Evolutionary conservation across 2,888 invertebrate genomes (phyloP), one percentile per base, ranked within the genome.

Genomic region (Lissocephala sabroskyi): DNA sequence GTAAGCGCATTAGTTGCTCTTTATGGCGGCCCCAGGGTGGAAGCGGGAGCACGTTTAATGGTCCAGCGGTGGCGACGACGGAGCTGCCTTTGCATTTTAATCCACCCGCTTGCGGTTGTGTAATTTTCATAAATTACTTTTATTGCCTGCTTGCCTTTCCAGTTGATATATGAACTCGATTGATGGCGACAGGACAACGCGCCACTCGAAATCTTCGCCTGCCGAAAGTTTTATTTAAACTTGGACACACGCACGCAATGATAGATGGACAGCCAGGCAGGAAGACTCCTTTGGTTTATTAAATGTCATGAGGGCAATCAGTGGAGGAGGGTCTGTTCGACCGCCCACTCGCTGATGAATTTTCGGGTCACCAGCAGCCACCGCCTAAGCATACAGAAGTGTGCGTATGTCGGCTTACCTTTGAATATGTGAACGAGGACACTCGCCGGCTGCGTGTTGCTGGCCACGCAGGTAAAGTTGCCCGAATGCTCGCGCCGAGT

Each of bases 351-450:
- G n/a, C n/a, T n/a, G n/a, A n/a, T n/a, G n/a, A n/a, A n/a, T n/a
- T n/a, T n/a, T n/a, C n/a, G n/a, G n/a, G n/a, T n/a, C n/a, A n/a
- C n/a, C n/a, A n/a, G n/a, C n/a, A n/a, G n/a, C n/a, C n/a, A n/a
- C n/a, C n/a, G n/a, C n/a, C n/a, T n/a, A n/a, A n/a, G n/a, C n/a
- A n/a, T n/a, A n/a, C n/a, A n/a, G n/a, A n/a, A n/a, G n/a, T n/a
- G n/a, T n/a, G n/a, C n/a, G n/a, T n/a, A n/a, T n/a, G 7, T 23
- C 14, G 29, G 83, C 89, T 88, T 85, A 93, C 94, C 93, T 86
- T 94, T 95, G 80, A 95, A 91, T 84, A 95, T 94, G 85, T 95
- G 95, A 74, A 96, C 93, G 85, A 92, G 90, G 67, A 94, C 93
- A 82, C 93, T 93, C 59, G 94, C 94, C 3, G 94, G 92, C 51